Percentiles rank a stretch among this genome's conserved stretches.
Evolutionary conservation across 37 sponge, comb jelly and placozoan genomes (phyloP).

Genomic region (Eunapius fragilis): DNA sequence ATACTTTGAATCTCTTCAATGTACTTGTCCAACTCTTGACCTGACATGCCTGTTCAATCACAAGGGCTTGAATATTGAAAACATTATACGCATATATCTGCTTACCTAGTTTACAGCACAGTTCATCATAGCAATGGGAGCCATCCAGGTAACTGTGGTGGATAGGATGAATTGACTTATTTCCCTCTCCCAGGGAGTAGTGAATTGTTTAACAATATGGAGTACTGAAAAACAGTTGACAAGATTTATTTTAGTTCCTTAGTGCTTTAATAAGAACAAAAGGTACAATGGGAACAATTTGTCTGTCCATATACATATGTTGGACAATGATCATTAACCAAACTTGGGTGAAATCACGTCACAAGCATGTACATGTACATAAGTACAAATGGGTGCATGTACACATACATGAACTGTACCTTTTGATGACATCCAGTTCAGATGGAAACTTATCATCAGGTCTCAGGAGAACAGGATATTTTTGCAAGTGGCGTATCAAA

Average conservation of each 20-base stretch:
- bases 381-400: no score
- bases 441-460: not conserved
- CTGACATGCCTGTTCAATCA: not conserved
- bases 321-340: no score
- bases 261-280: no score
- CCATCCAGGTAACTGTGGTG: constrained; percentile 60
- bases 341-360: no score
- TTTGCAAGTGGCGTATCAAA: constrained; percentile 67
- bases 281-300: no score
- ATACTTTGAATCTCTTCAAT: not conserved
- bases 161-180: not conserved
- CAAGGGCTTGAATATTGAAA: not conserved
- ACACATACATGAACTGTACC: not conserved
- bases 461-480: constrained; percentile 61
- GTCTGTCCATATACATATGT: no score
- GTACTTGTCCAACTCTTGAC: not conserved
- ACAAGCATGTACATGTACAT: no score
- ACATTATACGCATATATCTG: no score
- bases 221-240: no score
- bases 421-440: not conserved
- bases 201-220: no score
- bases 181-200: no score
- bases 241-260: no score
- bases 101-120: constrained; percentile 74
- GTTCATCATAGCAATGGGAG: constrained; percentile 71